Evolutionary conservation across 2,888 invertebrate species (phyloP), one percentile per base, ranked within the genome.

Genomic region (Machimus rusticus): DNA sequence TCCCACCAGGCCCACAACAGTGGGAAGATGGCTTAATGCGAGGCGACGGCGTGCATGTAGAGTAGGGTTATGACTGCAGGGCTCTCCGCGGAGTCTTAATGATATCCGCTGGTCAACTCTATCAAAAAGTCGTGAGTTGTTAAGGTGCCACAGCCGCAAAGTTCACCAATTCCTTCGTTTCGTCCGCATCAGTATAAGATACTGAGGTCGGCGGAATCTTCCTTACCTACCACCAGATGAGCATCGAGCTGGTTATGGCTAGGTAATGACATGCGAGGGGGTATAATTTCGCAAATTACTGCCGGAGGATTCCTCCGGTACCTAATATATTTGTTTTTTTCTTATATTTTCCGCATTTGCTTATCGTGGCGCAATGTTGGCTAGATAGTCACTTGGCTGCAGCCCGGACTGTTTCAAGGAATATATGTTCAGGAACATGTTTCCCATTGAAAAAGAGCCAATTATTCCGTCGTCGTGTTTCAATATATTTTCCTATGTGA

Each of bases 281-380:
- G 79, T 79, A 79, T 79, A 79, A 79, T 79, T 79, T 79, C 51
- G 16, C 79, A 79, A 79, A 79, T 79, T 79, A 31, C 79, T 51
- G 79, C 51, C 51, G 23, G 23, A 43, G 78, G 78, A 79, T 31
- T 46, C 79, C 14, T 51, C 51, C 28, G 66, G 12, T 23, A 57
- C n/a, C n/a, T n/a, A n/a, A n/a, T 57, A 8, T 14, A 4, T 51
- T 14, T n/a, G n/a, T n/a, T n/a, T 6, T 51, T 51, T 37, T 37
- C 8, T 37, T 39, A n/a, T 19, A 4, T 66, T 66, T 66, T 66
- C 12, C 55, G 19, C 55, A 55, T 55, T 55, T 55, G 8, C 55
- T 55, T 55, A 6, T 12, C 28, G 23, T 66, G 28, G 23, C 12
- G 66, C 8, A 28, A 23, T 66, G 19, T 23, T 66, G 66, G 23